phyloP scores from a whole-genome alignment of 2,797 vertebrate species.

The Rhinoraja longicauda region DNA sequence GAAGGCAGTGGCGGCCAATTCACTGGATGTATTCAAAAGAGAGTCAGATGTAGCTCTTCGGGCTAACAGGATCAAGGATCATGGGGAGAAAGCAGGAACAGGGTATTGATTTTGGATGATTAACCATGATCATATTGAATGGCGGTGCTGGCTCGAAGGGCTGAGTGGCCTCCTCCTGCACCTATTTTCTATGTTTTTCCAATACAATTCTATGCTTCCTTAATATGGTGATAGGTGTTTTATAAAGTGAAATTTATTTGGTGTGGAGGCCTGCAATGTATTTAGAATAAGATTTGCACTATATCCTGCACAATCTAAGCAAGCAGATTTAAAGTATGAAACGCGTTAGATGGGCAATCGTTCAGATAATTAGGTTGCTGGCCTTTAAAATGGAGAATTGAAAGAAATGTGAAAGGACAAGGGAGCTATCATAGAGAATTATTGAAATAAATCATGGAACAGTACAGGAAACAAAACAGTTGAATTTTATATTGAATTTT shows the following conservation, averaged over 20 bases:
- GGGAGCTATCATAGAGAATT: not conserved
- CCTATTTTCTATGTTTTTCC: too few relatives aligned
- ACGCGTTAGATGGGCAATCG: not conserved
- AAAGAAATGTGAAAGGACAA: not conserved
- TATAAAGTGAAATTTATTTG: not conserved
- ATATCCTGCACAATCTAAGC: not conserved
- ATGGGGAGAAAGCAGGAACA: too few relatives aligned
- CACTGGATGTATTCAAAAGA: too few relatives aligned
- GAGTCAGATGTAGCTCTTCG: too few relatives aligned
- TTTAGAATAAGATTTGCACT: not conserved
- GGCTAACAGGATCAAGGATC: too few relatives aligned
- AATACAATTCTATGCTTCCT: too few relatives aligned
- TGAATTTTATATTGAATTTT: not conserved
- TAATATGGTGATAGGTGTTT: not conserved
- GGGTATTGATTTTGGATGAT: too few relatives aligned
- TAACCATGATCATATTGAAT: too few relatives aligned
- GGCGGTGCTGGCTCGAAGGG: too few relatives aligned
- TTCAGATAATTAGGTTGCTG: not conserved
- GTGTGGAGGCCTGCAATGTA: not conserved
- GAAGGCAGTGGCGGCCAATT: too few relatives aligned
- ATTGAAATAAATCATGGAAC: not conserved
- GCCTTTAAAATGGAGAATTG: not conserved
- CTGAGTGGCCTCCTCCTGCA: too few relatives aligned
- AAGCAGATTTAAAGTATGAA: not conserved
- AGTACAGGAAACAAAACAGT: not conserved